Base-by-base conservation (phyloP, 2,113 vertebrate species). In the Tragelaphus strepsiceros region DNA sequence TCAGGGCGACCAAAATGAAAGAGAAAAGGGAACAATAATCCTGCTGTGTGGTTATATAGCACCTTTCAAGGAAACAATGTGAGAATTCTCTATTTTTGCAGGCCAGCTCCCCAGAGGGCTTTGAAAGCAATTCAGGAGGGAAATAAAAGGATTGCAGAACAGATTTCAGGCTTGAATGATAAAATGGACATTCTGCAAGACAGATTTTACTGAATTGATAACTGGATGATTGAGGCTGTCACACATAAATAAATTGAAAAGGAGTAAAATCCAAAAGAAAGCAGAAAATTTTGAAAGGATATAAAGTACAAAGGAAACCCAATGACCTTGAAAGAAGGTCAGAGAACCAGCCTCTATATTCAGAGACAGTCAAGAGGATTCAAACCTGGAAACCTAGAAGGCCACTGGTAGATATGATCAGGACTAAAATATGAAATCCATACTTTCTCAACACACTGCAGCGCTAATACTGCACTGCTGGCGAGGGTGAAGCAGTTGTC, bases 131-230 rank as follows among this genome's bases (percentile, higher is more conserved):
- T 98, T 98, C 97, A 97, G 96, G 91, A 96, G 96, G 97, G 97
- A 98, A 98, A 98, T 98, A 98, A 98, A 98, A 98, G 97, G 98
- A 98, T 94, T 97, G 97, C 93, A 97, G 97, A 98, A 97, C 96
- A 98, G 97, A 98, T 98, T 98, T 97, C 96, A 98, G 93, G 97
- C 98, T 98, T 98, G 97, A 98, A 98, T 98, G 97, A 98, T 98
- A 97, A 98, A 98, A 97, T 98, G 97, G 97, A 97, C 97, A 97
- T 98, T 98, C 96, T 98, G 96, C 97, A 97, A 97, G 96, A 98
- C 97, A 98, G 97, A 98, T 98, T 98, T 98, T 97, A 98, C 97
- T 98, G 97, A 98, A 98, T 98, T 98, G 97, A 98, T 98, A 98
- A 98, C 97, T 96, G 95, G 84, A 97, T 98, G 95, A 98, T 97